Evolutionary conservation across 2,888 invertebrate genomes (phyloP).

Genomic region (Drosophila nr. medialis): DNA sequence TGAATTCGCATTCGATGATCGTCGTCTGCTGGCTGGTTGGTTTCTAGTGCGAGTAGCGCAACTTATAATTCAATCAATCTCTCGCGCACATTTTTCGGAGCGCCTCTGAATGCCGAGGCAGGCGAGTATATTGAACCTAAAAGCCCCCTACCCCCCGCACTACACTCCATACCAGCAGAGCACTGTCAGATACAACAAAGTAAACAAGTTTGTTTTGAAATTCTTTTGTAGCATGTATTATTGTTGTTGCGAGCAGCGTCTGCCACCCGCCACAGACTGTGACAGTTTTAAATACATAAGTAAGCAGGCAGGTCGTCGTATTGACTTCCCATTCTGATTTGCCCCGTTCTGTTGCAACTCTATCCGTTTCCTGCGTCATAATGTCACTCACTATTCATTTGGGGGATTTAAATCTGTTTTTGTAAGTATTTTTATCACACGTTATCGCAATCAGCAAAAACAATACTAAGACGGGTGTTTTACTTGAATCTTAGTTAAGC

Average conservation of each 20-base stretch:
- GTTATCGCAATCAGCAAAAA: conserved; percentile 49
- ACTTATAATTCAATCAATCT: conserved; percentile 70
- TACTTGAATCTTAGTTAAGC: conserved; percentile 34
- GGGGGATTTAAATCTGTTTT: conserved; percentile 31
- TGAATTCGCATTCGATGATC: conserved; percentile 42
- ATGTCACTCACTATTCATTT: conserved; percentile 31
- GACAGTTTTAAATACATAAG: conserved; percentile 47
- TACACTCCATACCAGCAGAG: not conserved
- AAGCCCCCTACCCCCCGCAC: not conserved
- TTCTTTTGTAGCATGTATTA: conserved; percentile 59
- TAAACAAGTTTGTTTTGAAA: conserved; percentile 73
- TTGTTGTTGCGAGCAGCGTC: conserved; percentile 32
- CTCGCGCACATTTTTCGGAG: conserved; percentile 33
- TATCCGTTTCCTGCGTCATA: conserved; percentile 24
- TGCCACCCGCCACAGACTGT: conserved; percentile 8
- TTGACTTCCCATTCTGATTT: conserved; percentile 25
- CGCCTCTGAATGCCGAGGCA: conserved; percentile 47
- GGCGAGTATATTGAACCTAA: conserved; percentile 69
- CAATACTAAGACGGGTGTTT: conserved; percentile 23
- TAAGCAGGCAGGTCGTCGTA: conserved; percentile 40
- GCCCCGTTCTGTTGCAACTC: conserved; percentile 24
- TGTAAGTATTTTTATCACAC: conserved; percentile 37
- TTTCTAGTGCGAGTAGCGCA: conserved; percentile 2
- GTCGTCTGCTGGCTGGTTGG: conserved; percentile 4
- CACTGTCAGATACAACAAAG: conserved; percentile 20